These are phyloP conservation scores for Exocentrus adspersus DNA, from an alignment of 2,888 invertebrate genomes.

Conservation along the genomic window DNA sequence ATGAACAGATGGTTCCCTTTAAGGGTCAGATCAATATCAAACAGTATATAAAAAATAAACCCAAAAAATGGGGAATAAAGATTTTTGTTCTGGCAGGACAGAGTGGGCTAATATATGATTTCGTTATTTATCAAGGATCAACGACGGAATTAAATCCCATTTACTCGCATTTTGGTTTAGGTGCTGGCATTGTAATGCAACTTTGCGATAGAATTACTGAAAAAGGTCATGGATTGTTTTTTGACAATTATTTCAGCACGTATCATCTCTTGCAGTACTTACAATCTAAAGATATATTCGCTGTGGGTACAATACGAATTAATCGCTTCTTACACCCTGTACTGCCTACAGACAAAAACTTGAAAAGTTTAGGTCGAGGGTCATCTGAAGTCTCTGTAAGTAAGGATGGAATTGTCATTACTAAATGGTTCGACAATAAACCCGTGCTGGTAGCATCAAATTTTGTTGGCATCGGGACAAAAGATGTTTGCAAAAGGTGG, in stretches of 20 bases:
- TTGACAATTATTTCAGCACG: constrained; percentile 3
- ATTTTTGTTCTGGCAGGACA: not conserved
- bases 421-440: not conserved
- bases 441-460: not conserved
- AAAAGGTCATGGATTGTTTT: not conserved
- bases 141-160: too few relatives aligned
- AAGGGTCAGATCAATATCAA: constrained; percentile 19
- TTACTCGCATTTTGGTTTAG: too few relatives aligned
- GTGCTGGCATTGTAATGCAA: too few relatives aligned
- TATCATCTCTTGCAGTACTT: constrained; percentile 5
- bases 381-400: not conserved
- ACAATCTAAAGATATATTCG: not conserved
- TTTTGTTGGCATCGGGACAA: not conserved
- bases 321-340: not conserved
- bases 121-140: not conserved
- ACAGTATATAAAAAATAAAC: constrained; percentile 21
- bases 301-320: constrained; percentile 4
- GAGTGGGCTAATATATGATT: not conserved
- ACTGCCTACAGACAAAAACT: too few relatives aligned
- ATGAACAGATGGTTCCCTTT: constrained; percentile 11
- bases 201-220: not conserved
- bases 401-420: not conserved
- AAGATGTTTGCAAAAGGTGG: not conserved
- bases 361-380: not conserved
- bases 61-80: constrained; percentile 10